Conservation (phyloP, 1,140 invertebrate genomes). For the roundworm (Caenorhabditis elegans) region DNA sequence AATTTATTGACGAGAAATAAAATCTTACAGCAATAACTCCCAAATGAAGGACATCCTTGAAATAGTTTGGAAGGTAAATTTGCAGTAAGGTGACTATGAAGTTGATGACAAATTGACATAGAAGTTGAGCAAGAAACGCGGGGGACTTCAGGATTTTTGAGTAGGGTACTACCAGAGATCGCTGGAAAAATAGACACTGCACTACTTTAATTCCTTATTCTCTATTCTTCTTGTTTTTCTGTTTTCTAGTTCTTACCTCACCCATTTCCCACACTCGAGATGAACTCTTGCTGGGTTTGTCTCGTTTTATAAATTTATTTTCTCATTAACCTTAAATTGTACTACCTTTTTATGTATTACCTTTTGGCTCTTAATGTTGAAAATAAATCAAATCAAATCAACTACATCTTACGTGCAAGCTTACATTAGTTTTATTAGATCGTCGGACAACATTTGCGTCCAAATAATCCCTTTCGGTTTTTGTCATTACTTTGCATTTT, state of each 20-base stretch:
- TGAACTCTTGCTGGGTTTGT: too few species aligned
- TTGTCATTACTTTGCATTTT: slow-evolving; percentile 48
- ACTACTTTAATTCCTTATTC: too few species aligned
- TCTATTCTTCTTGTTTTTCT: too few species aligned
- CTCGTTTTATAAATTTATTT: too few species aligned
- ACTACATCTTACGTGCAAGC: not conserved
- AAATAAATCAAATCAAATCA: too few species aligned
- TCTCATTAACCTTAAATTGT: too few species aligned
- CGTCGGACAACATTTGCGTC: slow-evolving; percentile 34
- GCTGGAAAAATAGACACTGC: not conserved
- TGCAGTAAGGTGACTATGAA: slow-evolving; percentile 53
- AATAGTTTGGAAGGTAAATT: slow-evolving; percentile 53
- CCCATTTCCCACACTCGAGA: too few species aligned
- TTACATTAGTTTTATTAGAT: slow-evolving; percentile 35
- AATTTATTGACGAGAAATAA: not conserved
- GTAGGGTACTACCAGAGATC: slow-evolving; percentile 21
- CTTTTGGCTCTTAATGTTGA: too few species aligned
- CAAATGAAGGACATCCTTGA: slow-evolving; percentile 53
- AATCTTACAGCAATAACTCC: slow-evolving; percentile 49
- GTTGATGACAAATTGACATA: slow-evolving; percentile 51
- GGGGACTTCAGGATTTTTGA: slow-evolving; percentile 35
- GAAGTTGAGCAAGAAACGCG: slow-evolving; percentile 48
- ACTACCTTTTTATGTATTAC: too few species aligned
- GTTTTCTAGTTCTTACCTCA: too few species aligned
- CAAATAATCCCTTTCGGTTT: slow-evolving; percentile 45